Evolutionary conservation across 1,140 invertebrate genomes (phyloP), one percentile per base, ranked within the genome.

Genomic region (Drosophila kepulauana): DNA sequence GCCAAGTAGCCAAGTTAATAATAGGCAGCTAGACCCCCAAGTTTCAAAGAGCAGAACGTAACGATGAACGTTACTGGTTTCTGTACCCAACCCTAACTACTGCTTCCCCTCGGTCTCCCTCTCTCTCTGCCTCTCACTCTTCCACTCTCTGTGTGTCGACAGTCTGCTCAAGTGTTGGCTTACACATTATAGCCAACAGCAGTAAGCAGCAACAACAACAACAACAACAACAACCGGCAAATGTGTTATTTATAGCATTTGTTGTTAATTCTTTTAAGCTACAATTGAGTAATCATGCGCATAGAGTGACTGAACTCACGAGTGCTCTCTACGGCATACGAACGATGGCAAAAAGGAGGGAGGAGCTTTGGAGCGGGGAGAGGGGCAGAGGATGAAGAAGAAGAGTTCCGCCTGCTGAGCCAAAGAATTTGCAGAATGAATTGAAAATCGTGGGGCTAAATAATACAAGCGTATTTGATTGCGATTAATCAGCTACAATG

Each of bases 1-100:
- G 76, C 72, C 80, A 67, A 79, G 70, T 75, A 78, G 81, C 79
- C 82, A 81, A 81, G 85, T 89, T 89, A 88, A 88, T 89, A 88
- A 84, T 82, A 88, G 85, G 71, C 77, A 72, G 69, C 30, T 4
- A 30, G 45, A 65, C 7, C 38, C 49, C 49, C 41, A 63, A 72
- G 72, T 48, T 54, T 30, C 45, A 61, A 25, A 66, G 46, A 64
- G 58, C 68, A 67, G 64, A 67, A 68, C 75, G 80, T 8, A 33
- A 33, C 30, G 15, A 33, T 8, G 15, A 78, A 79, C 74, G 16
- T 72, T 72, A 76, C 74, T 76, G 61, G 69, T 75, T 71, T 75
- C 69, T 75, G n/a, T 64, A 8, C 8, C 35, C 28, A 16, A 7
- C 33, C 20, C 57, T 43, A 56, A 16, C 5, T 35, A 38, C 41